These are phyloP conservation scores for Diadumene lineata DNA, from an alignment of 92 coral and sea anemone species.

Conservation along the genomic window DNA sequence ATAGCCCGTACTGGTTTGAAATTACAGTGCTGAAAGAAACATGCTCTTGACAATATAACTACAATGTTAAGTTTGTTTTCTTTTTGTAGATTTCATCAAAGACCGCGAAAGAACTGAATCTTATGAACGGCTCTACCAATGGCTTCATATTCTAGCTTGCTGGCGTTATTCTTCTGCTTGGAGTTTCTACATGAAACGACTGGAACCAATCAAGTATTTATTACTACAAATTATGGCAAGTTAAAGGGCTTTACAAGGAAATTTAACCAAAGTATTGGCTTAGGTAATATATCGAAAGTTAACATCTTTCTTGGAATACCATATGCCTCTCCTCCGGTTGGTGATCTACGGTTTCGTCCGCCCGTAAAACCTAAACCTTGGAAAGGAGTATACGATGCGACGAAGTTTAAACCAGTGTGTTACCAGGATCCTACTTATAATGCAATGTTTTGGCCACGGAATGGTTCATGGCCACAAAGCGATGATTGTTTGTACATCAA, in stretches of 20 bases:
- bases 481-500: slow-evolving; percentile 80
- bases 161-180: slow-evolving; percentile 7
- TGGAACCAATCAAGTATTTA: not conserved
- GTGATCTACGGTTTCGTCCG: slow-evolving; percentile 67
- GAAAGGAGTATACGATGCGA: slow-evolving; percentile 65
- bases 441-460: slow-evolving; percentile 55
- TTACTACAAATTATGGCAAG: slow-evolving; percentile 57
- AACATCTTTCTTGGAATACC: slow-evolving; percentile 82
- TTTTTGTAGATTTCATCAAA: slow-evolving; percentile 1
- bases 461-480: slow-evolving; percentile 54
- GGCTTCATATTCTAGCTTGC: not conserved
- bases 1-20: slow-evolving; percentile 33
- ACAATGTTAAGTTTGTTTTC: slow-evolving; percentile 22
- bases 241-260: slow-evolving; percentile 51
- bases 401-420: slow-evolving; percentile 61
- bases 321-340: slow-evolving; percentile 74
- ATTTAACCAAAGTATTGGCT: slow-evolving; percentile 41
- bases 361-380: slow-evolving; percentile 53
- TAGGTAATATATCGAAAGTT: slow-evolving; percentile 50
- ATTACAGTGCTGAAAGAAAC: slow-evolving; percentile 27
- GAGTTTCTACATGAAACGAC: slow-evolving; percentile 7
- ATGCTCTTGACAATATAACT: not conserved
- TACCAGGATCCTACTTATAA: slow-evolving; percentile 43
- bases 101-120: not conserved
- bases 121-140: not conserved